These are phyloP conservation scores for Puma concolor DNA, from an alignment of 2,113 vertebrate species.

Conservation along the genomic window DNA sequence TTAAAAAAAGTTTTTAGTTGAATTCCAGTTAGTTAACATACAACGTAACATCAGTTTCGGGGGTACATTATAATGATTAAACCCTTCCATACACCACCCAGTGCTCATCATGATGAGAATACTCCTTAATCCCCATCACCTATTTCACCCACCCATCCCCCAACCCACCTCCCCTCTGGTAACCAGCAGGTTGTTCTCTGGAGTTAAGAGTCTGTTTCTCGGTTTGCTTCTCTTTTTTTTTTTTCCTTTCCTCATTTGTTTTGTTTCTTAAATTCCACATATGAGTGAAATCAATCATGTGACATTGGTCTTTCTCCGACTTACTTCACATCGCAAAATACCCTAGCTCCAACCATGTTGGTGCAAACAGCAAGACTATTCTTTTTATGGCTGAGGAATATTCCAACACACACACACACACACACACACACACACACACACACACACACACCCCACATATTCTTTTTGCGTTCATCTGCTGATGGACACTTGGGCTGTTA, in stretches of 20 bases:
- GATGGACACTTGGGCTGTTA: neutral
- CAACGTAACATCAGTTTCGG: neutral
- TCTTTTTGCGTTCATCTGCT: neutral
- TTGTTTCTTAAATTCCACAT: neutral
- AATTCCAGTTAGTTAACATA: neutral
- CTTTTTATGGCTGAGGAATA: neutral
- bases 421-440: neutral
- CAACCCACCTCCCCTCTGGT: neutral
- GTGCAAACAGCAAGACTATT: neutral
- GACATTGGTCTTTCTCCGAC: neutral
- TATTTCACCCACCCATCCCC: neutral
- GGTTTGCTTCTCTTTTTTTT: neutral
- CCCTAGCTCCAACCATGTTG: neutral
- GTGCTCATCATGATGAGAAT: neutral
- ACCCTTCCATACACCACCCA: neutral
- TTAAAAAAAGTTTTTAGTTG: neutral
- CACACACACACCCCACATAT: neutral
- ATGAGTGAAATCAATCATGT: neutral
- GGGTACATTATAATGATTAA: neutral
- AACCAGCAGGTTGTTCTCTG: neutral
- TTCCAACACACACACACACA: neutral
- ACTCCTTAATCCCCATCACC: neutral
- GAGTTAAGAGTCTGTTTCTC: neutral
- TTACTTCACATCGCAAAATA: neutral
- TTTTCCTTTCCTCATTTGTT: neutral